Percentiles rank a stretch among this genome's conserved stretches.
phyloP scores from a whole-genome alignment of 1,140 invertebrate genomes.

The Eumaeus atala region DNA sequence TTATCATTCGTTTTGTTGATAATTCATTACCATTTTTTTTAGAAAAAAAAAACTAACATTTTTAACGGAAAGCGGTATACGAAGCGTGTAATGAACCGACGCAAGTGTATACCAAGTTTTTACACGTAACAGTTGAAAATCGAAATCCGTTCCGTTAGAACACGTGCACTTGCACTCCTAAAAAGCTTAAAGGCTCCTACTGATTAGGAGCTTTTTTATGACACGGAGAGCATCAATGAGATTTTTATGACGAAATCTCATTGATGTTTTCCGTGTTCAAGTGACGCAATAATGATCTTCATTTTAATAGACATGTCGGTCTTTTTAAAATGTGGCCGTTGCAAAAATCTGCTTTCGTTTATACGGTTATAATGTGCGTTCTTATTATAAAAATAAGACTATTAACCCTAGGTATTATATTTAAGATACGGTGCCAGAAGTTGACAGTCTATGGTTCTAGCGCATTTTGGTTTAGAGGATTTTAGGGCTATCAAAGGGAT shows the following conservation, averaged over 20 bases:
- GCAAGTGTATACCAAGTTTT: conserved; percentile 6
- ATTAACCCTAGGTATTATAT: too few species aligned
- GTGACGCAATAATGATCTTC: background rate
- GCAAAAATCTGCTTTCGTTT: background rate
- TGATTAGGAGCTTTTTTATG: background rate
- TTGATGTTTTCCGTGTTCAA: background rate
- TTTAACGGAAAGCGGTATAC: conserved; percentile 4
- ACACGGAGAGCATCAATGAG: too few species aligned
- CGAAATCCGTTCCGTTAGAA: conserved; percentile 19
- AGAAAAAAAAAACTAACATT: background rate
- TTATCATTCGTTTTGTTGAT: too few species aligned
- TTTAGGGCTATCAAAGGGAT: background rate
- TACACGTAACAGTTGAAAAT: conserved; percentile 15
- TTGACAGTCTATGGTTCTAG: too few species aligned
- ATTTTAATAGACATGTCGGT: background rate
- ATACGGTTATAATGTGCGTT: too few species aligned
- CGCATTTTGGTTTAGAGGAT: too few species aligned
- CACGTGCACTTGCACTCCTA: conserved; percentile 13
- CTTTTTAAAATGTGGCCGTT: background rate
- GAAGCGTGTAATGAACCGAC: conserved; percentile 4
- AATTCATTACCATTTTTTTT: too few species aligned
- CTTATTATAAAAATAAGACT: too few species aligned
- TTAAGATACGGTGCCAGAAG: too few species aligned
- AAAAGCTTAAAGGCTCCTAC: conserved; percentile 7
- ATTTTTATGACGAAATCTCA: too few species aligned